Evolutionary conservation across 2,113 vertebrate genomes (phyloP).

Genomic region (Percina caprodes): DNA sequence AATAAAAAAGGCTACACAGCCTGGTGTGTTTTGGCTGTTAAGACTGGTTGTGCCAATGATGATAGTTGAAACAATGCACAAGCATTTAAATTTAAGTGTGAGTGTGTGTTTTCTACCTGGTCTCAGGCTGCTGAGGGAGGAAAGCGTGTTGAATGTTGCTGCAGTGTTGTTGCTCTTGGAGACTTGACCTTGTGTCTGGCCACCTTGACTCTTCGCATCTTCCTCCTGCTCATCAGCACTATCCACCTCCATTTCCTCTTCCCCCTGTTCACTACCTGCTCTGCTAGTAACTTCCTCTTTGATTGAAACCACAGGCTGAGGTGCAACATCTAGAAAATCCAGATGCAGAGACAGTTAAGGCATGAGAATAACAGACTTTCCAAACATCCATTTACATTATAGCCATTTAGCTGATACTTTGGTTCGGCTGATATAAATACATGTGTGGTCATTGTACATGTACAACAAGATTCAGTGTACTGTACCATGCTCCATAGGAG

Average conservation of each 20-base stretch:
- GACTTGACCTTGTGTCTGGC: conserved; percentile 73
- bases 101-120: conserved; percentile 85
- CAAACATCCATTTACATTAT: neutral
- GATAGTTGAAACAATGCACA: neutral
- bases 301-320: conserved; percentile 29
- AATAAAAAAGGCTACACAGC: too few relatives aligned
- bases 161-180: conserved; percentile 73
- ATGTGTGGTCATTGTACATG: too few relatives aligned
- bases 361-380: neutral
- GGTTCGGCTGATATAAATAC: neutral
- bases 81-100: neutral
- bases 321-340: conserved; percentile 56
- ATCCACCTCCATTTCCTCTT: conserved; percentile 98
- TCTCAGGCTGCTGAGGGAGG: conserved; percentile 90
- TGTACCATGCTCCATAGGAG: too few relatives aligned
- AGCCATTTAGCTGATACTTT: too few relatives aligned
- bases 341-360: neutral
- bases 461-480: too few relatives aligned
- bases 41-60: neutral
- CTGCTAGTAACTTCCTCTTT: conserved; percentile 83
- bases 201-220: conserved; percentile 78
- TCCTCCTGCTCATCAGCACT: conserved; percentile 88
- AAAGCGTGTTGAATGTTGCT: conserved; percentile 90
- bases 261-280: conserved; percentile 89
- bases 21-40: neutral